Evolutionary conservation across 2,113 vertebrate genomes (phyloP).

Genomic region (Labrus mixtus): DNA sequence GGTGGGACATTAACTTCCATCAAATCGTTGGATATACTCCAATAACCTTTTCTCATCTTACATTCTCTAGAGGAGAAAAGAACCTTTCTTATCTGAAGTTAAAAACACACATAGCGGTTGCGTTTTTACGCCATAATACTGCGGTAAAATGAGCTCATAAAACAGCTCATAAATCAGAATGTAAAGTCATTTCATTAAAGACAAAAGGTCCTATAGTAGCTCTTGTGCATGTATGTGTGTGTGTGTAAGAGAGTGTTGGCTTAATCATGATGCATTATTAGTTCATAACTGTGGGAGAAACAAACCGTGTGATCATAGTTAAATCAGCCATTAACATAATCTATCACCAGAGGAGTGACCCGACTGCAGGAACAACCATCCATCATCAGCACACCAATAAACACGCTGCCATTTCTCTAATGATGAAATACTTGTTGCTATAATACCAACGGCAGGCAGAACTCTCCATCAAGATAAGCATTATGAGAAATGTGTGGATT

Average conservation of each 20-base stretch:
- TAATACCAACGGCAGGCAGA: neutral
- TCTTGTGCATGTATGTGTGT: slow-evolving; percentile 7
- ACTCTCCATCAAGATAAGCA: slow-evolving; percentile 51
- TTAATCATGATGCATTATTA: slow-evolving; percentile 56
- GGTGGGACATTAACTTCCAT: neutral
- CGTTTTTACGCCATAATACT: neutral
- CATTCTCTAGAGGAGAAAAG: neutral
- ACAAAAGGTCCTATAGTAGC: slow-evolving; percentile 12
- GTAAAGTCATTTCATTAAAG: neutral
- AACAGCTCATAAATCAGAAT: neutral
- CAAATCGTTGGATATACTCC: slow-evolving; percentile 16
- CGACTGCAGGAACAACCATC: slow-evolving; percentile 23
- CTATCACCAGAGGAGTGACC: slow-evolving; percentile 52
- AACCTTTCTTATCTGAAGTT: neutral
- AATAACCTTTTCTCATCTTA: neutral
- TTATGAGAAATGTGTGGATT: slow-evolving; percentile 24
- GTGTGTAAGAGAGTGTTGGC: neutral
- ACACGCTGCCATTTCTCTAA: slow-evolving; percentile 33
- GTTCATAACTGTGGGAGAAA: slow-evolving; percentile 46
- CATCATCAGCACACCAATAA: slow-evolving; percentile 53
- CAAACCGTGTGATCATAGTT: slow-evolving; percentile 41
- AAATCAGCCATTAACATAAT: slow-evolving; percentile 61
- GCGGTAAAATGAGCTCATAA: neutral
- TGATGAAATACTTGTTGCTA: slow-evolving; percentile 51
- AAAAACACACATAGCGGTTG: neutral